Evolutionary conservation across 1,140 invertebrate genomes (phyloP), one percentile per base, ranked within the genome.

Genomic region (Drosophila santomea): DNA sequence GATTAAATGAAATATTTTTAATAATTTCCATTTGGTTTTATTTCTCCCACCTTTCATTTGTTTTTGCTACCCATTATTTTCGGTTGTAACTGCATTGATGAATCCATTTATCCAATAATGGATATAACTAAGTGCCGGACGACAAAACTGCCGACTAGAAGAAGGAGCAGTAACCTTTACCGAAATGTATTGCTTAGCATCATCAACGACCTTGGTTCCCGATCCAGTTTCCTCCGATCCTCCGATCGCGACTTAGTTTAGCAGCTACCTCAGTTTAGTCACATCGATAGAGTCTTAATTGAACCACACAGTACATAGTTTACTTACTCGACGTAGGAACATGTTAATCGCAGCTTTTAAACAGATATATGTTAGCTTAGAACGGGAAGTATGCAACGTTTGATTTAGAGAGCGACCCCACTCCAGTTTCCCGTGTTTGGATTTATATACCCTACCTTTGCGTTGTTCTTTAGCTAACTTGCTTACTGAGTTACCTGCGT

Each of bases 1-100:
- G 75, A 89, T 91, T 91, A 90, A 90, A 90, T 88, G 80, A 81
- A 83, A 80, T 86, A 77, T 79, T 76, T 84, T 79, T 90, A 75
- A 82, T 86, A 76, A 75, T 78, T 86, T 52, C 17, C 45, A 23
- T 74, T 47, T 7, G 28, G 71, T 77, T 68, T 56, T 73, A 56
- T 50, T 55, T 73, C 32, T 35, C 0, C 15, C 54, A 11, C 36
- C 39, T 1, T 44, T 44, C 14, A 5, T 39, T 41, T 56, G 67
- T 63, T 85, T 63, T 85, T 80, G 68, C 20, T 47, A 52, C 69
- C 20, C 52, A 41, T 63, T 14, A 8, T 44, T 61, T 56, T 57
- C 51, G 52, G 28, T 66, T 66, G 38, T 38, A 61, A 76, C 56
- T 57, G 56, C 60, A 68, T 54, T 54, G 36, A 64, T 69, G 48